Evolutionary conservation across 1,140 invertebrate species (phyloP).

Genomic region (Panagrolaimus sp.): DNA sequence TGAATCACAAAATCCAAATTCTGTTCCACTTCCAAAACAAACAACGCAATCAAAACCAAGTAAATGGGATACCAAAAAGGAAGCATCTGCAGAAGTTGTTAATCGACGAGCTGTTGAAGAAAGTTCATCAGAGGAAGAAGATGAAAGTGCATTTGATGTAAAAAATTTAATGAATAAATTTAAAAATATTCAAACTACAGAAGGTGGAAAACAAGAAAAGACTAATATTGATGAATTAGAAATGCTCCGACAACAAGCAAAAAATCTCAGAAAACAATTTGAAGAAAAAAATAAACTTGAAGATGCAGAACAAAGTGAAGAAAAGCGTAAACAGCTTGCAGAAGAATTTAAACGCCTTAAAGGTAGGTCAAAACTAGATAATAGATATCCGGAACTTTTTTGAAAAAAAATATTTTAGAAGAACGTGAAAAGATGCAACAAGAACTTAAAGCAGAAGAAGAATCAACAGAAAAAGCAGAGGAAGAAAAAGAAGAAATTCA

Average conservation of each 20-base stretch:
- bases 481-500: slow-evolving; percentile 53
- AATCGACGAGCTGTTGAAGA: slow-evolving; percentile 36
- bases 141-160: slow-evolving; percentile 53
- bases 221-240: slow-evolving; percentile 49
- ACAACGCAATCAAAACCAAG: slow-evolving; percentile 26
- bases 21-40: slow-evolving; percentile 37
- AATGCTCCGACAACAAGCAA: slow-evolving; percentile 45
- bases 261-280: slow-evolving; percentile 40
- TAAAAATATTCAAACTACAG: slow-evolving; percentile 52
- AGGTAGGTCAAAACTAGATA: slow-evolving; percentile 27
- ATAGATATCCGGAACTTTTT: not conserved
- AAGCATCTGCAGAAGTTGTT: slow-evolving; percentile 40
- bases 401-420: slow-evolving; percentile 27
- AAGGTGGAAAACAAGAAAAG: slow-evolving; percentile 34
- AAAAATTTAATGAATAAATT: slow-evolving; percentile 59
- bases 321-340: slow-evolving; percentile 46
- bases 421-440: slow-evolving; percentile 39
- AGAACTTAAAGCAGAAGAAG: slow-evolving; percentile 23
- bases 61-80: slow-evolving; percentile 53
- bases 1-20: slow-evolving; percentile 41
- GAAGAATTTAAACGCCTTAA: slow-evolving; percentile 57
- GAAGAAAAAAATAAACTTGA: slow-evolving; percentile 15
- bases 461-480: not conserved
- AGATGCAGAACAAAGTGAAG: slow-evolving; percentile 30
- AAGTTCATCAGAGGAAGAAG: slow-evolving; percentile 33